A percentile compares a stretch with the other conserved stretches of the same genome.
These are phyloP conservation scores for Lacerta viridis DNA, from an alignment of 2,797 vertebrate species.

Conservation along the genomic window DNA sequence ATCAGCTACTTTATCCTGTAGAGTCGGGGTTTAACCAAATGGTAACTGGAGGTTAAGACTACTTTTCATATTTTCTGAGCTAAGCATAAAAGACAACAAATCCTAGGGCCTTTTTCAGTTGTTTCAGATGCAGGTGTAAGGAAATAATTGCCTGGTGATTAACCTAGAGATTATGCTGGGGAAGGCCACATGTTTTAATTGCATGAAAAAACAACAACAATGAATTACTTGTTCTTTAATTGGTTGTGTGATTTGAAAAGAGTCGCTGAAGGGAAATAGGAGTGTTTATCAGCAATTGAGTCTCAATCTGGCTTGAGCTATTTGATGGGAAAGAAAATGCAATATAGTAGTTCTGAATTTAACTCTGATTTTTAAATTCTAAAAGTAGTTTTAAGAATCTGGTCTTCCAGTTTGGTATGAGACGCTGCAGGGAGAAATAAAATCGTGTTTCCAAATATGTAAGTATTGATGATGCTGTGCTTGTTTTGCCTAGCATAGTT, in stretches of 20 bases:
- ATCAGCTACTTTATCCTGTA: neutral
- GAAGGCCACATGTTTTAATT: slow-evolving; percentile 33
- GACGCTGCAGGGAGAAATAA: neutral
- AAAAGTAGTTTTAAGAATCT: neutral
- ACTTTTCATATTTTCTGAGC: neutral
- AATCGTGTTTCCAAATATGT: slow-evolving; percentile 6
- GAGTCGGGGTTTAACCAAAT: neutral
- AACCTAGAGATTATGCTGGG: slow-evolving; percentile 23
- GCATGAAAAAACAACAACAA: slow-evolving; percentile 12
- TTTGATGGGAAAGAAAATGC: neutral
- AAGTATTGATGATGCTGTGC: neutral
- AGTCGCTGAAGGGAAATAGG: neutral
- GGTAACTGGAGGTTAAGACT: neutral
- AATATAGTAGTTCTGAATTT: slow-evolving; percentile 1
- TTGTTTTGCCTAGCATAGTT: neutral
- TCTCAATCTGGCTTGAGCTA: fast-evolving
- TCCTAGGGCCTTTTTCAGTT: fast-evolving
- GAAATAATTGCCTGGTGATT: slow-evolving; percentile 16
- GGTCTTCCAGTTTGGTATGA: neutral
- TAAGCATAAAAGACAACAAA: fast-evolving
- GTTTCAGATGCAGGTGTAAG: slow-evolving; percentile 28
- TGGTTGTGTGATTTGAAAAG: neutral
- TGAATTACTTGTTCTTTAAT: slow-evolving; percentile 14
- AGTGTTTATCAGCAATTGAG: fast-evolving
- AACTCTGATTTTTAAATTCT: neutral